Percentiles rank a stretch among this genome's conserved stretches.
Conservation (phyloP, 2,797 vertebrate species). For the Dallia pectoralis region DNA sequence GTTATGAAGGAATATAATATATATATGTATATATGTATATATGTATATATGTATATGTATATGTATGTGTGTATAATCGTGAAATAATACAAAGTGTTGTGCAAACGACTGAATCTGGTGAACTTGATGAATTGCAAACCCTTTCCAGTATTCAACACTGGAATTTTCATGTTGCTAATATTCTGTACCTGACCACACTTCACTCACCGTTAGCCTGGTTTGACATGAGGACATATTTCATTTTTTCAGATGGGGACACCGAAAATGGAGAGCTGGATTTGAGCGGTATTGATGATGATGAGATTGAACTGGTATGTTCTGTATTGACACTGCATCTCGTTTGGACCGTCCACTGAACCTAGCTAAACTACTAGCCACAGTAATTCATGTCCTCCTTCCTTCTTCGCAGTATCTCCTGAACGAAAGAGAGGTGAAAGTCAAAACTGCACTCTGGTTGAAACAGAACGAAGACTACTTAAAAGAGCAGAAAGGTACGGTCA, state of each 20-base stretch:
- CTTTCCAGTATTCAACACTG: too few relatives aligned
- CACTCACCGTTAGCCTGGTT: too few relatives aligned
- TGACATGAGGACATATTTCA: neutral
- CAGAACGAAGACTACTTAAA: conserved; percentile 94
- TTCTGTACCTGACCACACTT: too few relatives aligned
- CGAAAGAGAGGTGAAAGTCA: conserved; percentile 87
- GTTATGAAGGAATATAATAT: too few relatives aligned
- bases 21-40: too few relatives aligned
- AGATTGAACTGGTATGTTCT: conserved; percentile 88
- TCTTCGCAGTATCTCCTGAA: conserved; percentile 88
- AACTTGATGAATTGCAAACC: too few relatives aligned
- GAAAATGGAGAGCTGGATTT: conserved; percentile 92
- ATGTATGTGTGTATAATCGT: too few relatives aligned
- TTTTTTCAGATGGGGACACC: conserved; percentile 67
- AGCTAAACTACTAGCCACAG: too few relatives aligned
- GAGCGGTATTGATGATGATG: conserved; percentile 91
- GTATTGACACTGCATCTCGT: neutral
- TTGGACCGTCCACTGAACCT: neutral
- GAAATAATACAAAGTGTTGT: too few relatives aligned
- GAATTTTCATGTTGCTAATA: too few relatives aligned
- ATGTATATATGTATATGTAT: too few relatives aligned
- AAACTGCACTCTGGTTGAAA: conserved; percentile 93
- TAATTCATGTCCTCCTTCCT: conserved; percentile 28
- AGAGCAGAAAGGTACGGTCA: conserved; percentile 86
- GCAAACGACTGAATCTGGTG: too few relatives aligned